Conservation (phyloP, 2,113 vertebrate species). For the Mystacornis crossleyi region DNA sequence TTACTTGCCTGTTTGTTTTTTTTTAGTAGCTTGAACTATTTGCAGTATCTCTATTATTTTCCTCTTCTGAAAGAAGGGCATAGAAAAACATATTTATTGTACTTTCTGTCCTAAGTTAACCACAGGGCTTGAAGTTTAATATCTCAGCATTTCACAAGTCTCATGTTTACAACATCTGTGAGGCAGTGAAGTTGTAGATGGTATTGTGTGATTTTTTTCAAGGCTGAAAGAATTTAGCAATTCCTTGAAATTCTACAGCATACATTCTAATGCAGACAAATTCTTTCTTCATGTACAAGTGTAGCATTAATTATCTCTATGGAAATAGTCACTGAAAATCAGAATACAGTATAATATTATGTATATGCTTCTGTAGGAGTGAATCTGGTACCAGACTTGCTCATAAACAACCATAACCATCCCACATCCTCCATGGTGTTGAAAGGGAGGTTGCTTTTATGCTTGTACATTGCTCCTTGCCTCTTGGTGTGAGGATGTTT, state of each 20-base stretch:
- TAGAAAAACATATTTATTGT: not conserved
- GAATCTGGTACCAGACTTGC: not conserved
- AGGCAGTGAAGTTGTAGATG: not conserved
- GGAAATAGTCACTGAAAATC: not conserved
- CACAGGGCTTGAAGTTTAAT: not conserved
- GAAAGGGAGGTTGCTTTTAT: not conserved
- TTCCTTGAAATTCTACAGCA: not conserved
- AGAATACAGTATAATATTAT: not conserved
- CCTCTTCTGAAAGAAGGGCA: not conserved
- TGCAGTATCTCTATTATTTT: not conserved
- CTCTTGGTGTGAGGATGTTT: not conserved
- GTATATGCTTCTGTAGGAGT: not conserved
- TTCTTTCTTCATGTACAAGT: not conserved
- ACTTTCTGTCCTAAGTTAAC: not conserved
- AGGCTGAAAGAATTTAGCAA: not conserved
- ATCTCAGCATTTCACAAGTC: not conserved
- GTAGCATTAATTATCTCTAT: not conserved
- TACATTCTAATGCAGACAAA: not conserved
- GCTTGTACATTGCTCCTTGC: not conserved
- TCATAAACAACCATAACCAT: not conserved
- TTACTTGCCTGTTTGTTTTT: not conserved
- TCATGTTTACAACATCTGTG: not conserved
- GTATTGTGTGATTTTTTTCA: not conserved
- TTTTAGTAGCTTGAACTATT: not conserved
- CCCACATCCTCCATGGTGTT: rapidly evolving